These are phyloP conservation scores for Allophyes oxyacanthae DNA, from an alignment of 2,888 invertebrate species.

Conservation along the genomic window DNA sequence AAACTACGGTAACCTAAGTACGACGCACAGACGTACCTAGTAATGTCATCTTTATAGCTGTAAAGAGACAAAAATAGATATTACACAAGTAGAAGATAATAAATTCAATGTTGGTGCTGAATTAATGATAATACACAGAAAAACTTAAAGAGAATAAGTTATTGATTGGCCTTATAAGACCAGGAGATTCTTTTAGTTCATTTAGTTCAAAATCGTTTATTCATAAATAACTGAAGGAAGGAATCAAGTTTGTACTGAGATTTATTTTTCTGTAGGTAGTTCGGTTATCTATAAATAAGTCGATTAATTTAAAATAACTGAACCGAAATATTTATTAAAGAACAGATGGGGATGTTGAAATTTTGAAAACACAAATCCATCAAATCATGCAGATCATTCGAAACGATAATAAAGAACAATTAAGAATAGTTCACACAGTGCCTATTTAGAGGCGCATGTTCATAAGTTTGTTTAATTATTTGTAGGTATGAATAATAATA, in stretches of 20 bases:
- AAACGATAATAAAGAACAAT: not conserved
- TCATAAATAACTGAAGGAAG: not conserved
- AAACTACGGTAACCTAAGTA: constrained; percentile 28
- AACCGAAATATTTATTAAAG: not conserved
- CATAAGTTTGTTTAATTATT: no score
- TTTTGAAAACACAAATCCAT: constrained; percentile 15
- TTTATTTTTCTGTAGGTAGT: not conserved
- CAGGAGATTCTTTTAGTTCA: not conserved
- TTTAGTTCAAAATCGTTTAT: not conserved
- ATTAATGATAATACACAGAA: constrained; percentile 3
- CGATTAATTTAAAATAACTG: not conserved
- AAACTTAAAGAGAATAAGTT: not conserved
- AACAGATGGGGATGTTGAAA: constrained; percentile 1
- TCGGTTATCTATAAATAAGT: not conserved
- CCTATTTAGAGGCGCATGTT: no score
- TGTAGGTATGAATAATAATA: no score
- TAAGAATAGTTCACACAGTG: no score
- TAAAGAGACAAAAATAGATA: constrained; percentile 68
- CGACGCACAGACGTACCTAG: constrained; percentile 75
- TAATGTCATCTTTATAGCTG: constrained; percentile 84
- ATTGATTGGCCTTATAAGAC: not conserved
- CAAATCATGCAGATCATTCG: constrained; percentile 23
- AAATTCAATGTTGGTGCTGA: constrained; percentile 14
- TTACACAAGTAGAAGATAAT: constrained; percentile 36
- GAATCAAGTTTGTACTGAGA: not conserved